Evolutionary conservation across 2,113 vertebrate species (phyloP), one percentile per base, ranked within the genome.

Genomic region (Pachycephala philippinensis): DNA sequence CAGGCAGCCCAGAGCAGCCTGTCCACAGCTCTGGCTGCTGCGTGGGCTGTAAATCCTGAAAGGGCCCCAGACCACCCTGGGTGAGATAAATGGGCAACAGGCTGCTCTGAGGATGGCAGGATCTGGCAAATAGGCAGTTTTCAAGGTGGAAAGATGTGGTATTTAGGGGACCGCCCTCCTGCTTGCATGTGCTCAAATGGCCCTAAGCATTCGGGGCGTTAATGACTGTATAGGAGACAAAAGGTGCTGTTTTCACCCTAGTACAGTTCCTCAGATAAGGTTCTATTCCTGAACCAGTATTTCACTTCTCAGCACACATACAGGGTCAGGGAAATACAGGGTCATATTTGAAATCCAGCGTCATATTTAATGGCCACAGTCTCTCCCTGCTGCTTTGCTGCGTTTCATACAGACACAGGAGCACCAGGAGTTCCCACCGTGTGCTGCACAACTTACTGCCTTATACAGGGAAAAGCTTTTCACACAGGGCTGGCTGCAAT

Each of bases 1-100:
- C 5, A 15, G 72, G 72, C 87, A 84, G 87, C 89, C 79, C 72
- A 35, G 81, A 93, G 69, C 87, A 97, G 91, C 39, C 78, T 84
- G 68, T 87, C 64, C 89, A 63, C 80, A 84, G 9, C 80, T 40
- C 77, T 0, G 1, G 69, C 77, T 15, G 8, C 69, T 87, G 81
- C 7, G 4, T 69, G 82, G 87, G 87, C 57, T 91, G 49, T 17
- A 81, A 92, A 86, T 92, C 56, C 69, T 64, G 31, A 66, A 77
- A 66, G 22, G 56, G 45, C 22, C 44, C 49, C 15, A 3, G 85
- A 86, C 85, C 90, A 94, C 88, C 79, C 68, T 75, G 64, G 6
- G 23, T 61, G 72, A 4, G 0, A 39, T 42, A 78, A 92, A 84
- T 30, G 26, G 77, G 85, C 76, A 87, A 77, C 19, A 84, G 42